Conservation (phyloP, 2,888 invertebrate species). For the Sarcophaga caerulescens region DNA sequence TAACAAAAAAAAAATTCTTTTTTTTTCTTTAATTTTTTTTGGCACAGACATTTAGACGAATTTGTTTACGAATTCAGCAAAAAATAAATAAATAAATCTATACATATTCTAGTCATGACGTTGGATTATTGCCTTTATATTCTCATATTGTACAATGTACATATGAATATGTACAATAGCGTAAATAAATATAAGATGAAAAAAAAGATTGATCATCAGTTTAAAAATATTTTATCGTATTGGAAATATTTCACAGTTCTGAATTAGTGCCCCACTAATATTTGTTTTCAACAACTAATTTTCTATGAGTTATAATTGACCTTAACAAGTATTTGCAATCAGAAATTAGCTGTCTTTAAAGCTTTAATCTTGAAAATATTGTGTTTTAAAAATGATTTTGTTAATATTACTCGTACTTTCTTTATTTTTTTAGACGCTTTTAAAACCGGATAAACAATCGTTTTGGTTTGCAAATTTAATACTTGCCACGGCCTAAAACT, state of each 20-base stretch:
- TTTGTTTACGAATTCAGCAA: conserved; percentile 56
- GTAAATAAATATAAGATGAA: conserved; percentile 19
- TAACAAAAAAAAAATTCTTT: conserved; percentile 39
- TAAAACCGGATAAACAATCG: no score
- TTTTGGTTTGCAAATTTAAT: no score
- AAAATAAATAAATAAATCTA: conserved; percentile 8
- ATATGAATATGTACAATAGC: background rate
- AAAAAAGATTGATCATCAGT: conserved; percentile 39
- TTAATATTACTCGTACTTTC: no score
- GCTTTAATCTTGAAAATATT: no score
- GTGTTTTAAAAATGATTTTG: no score
- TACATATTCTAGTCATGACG: conserved; percentile 52
- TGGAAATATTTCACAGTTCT: background rate
- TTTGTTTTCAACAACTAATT: background rate
- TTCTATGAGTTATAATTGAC: background rate
- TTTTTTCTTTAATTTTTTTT: conserved; percentile 50
- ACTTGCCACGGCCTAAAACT: no score
- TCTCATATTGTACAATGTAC: background rate
- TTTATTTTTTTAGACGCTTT: no score
- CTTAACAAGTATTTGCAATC: no score
- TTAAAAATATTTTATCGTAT: conserved; percentile 15
- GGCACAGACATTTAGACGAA: conserved; percentile 60
- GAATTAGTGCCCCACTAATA: background rate
- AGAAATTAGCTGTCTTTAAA: no score
- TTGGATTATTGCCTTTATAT: conserved; percentile 44